Conservation (phyloP, 2,113 vertebrate genomes). For the Tretioscincus oriximinensis region DNA sequence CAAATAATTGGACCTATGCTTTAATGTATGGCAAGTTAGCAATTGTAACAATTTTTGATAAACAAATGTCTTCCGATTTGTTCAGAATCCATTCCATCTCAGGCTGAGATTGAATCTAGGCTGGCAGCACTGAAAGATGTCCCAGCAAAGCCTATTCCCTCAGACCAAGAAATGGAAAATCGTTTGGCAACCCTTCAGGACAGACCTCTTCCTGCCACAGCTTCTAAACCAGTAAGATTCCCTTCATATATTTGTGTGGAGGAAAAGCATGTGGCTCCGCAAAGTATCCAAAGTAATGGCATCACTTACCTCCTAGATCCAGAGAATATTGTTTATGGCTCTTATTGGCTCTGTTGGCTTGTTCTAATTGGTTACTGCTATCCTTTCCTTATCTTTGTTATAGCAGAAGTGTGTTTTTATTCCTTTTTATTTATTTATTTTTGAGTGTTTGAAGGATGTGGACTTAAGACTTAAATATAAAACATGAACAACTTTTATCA, state of each 20-base stretch:
- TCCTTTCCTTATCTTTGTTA: not conserved
- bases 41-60: rapidly evolving
- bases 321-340: not conserved
- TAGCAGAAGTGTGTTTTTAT: too few relatives aligned
- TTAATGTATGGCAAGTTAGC: not conserved
- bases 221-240: constrained; percentile 75
- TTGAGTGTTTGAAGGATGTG: too few relatives aligned
- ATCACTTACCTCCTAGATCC: too few relatives aligned
- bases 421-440: too few relatives aligned
- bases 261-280: not conserved
- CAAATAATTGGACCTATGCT: not conserved
- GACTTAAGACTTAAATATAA: too few relatives aligned
- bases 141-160: constrained; percentile 74
- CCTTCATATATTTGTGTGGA: not conserved
- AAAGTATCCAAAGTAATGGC: too few relatives aligned
- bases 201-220: constrained; percentile 72
- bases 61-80: constrained; percentile 36
- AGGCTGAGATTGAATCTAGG: constrained; percentile 88
- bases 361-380: not conserved
- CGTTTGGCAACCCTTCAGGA: constrained; percentile 85
- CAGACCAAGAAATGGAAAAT: constrained; percentile 84
- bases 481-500: too few relatives aligned
- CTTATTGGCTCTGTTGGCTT: not conserved
- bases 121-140: constrained; percentile 83
- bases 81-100: constrained; percentile 83